Evolutionary conservation across 2,113 vertebrate species (phyloP), one percentile per base, ranked within the genome.

Genomic region (Catharus minimus): DNA sequence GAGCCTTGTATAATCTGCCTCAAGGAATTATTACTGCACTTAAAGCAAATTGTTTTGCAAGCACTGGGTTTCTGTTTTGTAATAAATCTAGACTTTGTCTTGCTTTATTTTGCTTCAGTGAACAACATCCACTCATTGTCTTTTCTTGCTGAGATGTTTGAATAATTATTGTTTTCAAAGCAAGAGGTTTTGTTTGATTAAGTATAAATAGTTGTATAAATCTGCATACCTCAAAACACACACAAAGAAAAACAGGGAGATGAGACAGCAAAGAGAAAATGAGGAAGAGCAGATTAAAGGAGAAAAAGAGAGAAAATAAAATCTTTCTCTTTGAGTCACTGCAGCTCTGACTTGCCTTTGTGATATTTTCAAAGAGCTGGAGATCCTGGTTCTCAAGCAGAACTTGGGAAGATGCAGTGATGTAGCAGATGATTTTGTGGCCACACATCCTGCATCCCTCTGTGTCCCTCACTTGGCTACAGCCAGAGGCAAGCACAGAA

Each of bases 81-180:
- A 58, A 49, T 88, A 92, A 91, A 96, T 86, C 49, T 24, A 32
- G 36, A 53, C 12, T 52, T 80, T 67, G 62, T 66, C 62, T 87
- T 79, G 78, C 24, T 94, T 93, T 93, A 28, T 73, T 92, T 85
- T 85, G 52, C 47, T 89, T 82, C 71, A n/a, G 46, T 43, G n/a
- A 46, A 57, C 41, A 75, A 60, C 36, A 90, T 83, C 39, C 60
- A 32, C 65, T 73, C n/a, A 33, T 50, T 56, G 79, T 27, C 15
- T 84, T 84, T 52, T 38, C 36, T 74, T 66, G 32, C 39, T 3
- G 11, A 50, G 60, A 21, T 71, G 36, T 65, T 67, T 71, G 68
- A 88, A 71, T 67, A 64, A 13, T 39, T 64, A 21, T 16, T 53
- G 56, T 77, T 80, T 90, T 93, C 65, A 86, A 93, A 95, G 56